These are phyloP conservation scores for Labeo rohita DNA, from an alignment of 2,113 vertebrate genomes.

Conservation along the genomic window DNA sequence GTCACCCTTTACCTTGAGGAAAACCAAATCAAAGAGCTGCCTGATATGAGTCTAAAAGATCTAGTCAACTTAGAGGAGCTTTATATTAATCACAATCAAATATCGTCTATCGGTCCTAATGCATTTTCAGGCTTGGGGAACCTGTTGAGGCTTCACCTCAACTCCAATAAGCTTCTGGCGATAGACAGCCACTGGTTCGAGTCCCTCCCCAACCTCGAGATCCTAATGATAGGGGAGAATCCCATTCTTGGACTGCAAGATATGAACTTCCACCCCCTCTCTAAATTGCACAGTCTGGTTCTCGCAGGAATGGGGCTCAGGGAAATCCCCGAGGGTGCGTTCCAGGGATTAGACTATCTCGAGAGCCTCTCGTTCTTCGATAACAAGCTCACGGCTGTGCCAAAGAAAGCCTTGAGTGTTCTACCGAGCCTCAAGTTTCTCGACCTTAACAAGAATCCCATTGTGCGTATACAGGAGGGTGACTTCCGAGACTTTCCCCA, in stretches of 20 bases:
- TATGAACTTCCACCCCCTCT: constrained; percentile 79
- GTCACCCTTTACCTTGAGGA: constrained; percentile 85
- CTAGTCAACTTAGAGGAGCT: constrained; percentile 80
- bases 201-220: constrained; percentile 81
- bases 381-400: constrained; percentile 76
- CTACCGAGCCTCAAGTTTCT: constrained; percentile 82
- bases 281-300: constrained; percentile 80
- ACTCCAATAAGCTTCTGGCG: constrained; percentile 78
- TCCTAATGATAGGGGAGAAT: constrained; percentile 85
- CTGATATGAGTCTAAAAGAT: constrained; percentile 77
- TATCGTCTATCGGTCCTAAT: constrained; percentile 76
- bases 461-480: constrained; percentile 71
- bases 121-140: constrained; percentile 79
- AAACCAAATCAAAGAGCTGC: constrained; percentile 78
- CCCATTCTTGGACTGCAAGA: constrained; percentile 78
- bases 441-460: constrained; percentile 83
- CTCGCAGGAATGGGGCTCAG: constrained; percentile 80
- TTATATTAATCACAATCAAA: constrained; percentile 84
- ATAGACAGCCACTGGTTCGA: constrained; percentile 82
- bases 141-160: constrained; percentile 79
- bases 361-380: constrained; percentile 84
- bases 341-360: constrained; percentile 79
- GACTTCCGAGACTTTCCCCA: constrained; percentile 80
- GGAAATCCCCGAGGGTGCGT: constrained; percentile 75
- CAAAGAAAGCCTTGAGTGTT: constrained; percentile 73